Percentiles rank a stretch among this genome's conserved stretches.
phyloP scores from a whole-genome alignment of 2,888 invertebrate genomes.

The Griposia aprilina region DNA sequence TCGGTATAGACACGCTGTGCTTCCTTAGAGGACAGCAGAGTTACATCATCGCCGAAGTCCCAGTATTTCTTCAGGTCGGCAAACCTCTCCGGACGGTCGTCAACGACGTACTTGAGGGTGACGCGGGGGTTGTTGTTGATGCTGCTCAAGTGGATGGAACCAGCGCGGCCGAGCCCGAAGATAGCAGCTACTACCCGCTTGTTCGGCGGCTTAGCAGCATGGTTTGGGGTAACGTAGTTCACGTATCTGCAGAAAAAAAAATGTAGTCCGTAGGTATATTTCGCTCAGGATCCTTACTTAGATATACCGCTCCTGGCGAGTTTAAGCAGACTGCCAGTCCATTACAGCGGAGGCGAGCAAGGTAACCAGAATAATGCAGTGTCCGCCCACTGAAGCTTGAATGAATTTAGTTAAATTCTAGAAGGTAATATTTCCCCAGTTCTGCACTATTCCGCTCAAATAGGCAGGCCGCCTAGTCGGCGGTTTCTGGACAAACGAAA shows the following conservation, averaged over 20 bases:
- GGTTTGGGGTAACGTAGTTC: conserved; percentile 79
- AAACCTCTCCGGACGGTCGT: conserved; percentile 87
- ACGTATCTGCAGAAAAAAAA: conserved; percentile 78
- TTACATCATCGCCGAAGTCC: conserved; percentile 84
- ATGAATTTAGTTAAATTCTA: not conserved
- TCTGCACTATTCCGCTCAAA: not conserved
- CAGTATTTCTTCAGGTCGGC: conserved; percentile 86
- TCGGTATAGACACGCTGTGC: conserved; percentile 88
- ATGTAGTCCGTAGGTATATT: not conserved
- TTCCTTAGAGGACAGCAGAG: conserved; percentile 87
- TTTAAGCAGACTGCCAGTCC: not conserved
- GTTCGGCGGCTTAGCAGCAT: conserved; percentile 65
- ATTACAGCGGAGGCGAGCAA: not conserved
- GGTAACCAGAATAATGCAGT: no score
- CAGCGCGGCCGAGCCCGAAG: conserved; percentile 91
- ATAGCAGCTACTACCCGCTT: conserved; percentile 86
- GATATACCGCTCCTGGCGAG: not conserved
- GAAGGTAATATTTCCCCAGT: not conserved
- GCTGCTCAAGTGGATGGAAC: conserved; percentile 90
- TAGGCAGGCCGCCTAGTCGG: not conserved
- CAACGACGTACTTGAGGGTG: conserved; percentile 90
- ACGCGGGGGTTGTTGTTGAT: conserved; percentile 86
- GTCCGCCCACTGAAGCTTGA: not conserved
- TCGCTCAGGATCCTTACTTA: not conserved
- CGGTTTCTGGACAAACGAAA: not conserved